phyloP scores from a whole-genome alignment of 2,797 vertebrate genomes.

The Poeciliopsis infans region DNA sequence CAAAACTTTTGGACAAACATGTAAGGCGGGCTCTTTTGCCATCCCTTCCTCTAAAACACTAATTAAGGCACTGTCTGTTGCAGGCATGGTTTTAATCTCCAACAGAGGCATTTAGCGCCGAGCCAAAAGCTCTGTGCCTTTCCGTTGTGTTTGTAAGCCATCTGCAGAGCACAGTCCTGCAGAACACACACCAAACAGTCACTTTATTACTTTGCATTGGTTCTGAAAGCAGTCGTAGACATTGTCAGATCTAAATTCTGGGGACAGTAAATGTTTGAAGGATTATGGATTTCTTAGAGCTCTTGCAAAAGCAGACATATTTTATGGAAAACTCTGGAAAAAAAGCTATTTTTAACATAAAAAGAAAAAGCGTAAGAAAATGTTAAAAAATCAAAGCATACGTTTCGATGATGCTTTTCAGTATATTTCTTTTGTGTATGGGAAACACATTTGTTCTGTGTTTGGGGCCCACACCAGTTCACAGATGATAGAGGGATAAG shows the following conservation, averaged over 20 bases:
- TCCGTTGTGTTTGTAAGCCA: slow-evolving; percentile 37
- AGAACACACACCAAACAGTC: slow-evolving; percentile 11
- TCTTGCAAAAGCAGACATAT: not conserved
- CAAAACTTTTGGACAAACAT: slow-evolving; percentile 14
- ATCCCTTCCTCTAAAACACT: slow-evolving; percentile 13
- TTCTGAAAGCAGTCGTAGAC: not conserved
- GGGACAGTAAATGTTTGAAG: not conserved
- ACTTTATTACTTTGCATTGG: slow-evolving; percentile 1
- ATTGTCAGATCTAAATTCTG: not conserved
- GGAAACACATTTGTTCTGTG: slow-evolving; percentile 22
- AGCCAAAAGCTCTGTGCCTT: slow-evolving; percentile 37
- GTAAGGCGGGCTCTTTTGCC: not conserved
- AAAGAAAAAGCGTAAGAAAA: slow-evolving; percentile 21
- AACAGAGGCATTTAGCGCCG: slow-evolving; percentile 15
- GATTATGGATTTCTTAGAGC: not conserved
- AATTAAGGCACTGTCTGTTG: slow-evolving; percentile 27
- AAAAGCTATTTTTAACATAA: slow-evolving; percentile 15
- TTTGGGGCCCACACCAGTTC: slow-evolving; percentile 32
- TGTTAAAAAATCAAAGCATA: slow-evolving; percentile 30
- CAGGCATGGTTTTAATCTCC: slow-evolving; percentile 34
- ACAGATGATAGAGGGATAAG: slow-evolving; percentile 49
- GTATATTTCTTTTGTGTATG: slow-evolving; percentile 20
- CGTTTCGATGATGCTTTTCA: slow-evolving; percentile 20
- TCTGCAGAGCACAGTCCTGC: slow-evolving; percentile 52
- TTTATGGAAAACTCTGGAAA: not conserved